Base-by-base conservation (phyloP, 2,113 vertebrate species). In the Datnioides undecimradiatus region DNA sequence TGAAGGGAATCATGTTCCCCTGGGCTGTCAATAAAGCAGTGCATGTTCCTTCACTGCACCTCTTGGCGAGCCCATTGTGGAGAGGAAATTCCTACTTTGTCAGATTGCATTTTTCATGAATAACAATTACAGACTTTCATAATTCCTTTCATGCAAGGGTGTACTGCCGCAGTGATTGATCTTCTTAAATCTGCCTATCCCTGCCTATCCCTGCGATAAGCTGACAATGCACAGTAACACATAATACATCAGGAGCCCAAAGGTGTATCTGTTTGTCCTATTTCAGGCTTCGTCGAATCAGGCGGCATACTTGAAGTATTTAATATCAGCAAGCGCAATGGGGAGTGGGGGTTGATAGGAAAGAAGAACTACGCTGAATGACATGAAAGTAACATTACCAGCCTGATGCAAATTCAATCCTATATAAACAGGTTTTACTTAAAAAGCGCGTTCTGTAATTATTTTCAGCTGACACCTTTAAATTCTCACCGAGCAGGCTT, bases 61-160 rank as follows among this genome's bases (percentile, higher is more conserved):
- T 93, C 90, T 90, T 87, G 90, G 91, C 86, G 89, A 90, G 88
- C 87, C 79, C 73, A 41, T 76, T 81, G 66, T 87, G 76, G 75
- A 86, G 88, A 82, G 82, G 78, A 88, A 76, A 79, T 69, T 85
- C 85, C 86, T 92, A 76, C 59, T 88, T 91, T 87, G 89, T 86
- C 85, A 58, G 86, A 73, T 76, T 90, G 86, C 90, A 80, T 92
- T 95, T 95, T 96, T 90, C 92, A 94, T 95, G 94, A 95, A 95
- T 93, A 95, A 93, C 89, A 94, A 94, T 95, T 90, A 91, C 86
- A 93, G 92, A 87, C 90, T 86, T 91, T 92, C 80, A 87, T 90
- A 85, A 92, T 91, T 92, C 90, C 80, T 79, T 69, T 84, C 77
- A 90, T 82, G 87, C 80, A 79, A 0, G 0, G 75, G 83, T 66